Percentiles rank a stretch among this genome's conserved stretches.
Conservation (phyloP, 2,797 vertebrate genomes). For the Eidolon dupreanum region DNA sequence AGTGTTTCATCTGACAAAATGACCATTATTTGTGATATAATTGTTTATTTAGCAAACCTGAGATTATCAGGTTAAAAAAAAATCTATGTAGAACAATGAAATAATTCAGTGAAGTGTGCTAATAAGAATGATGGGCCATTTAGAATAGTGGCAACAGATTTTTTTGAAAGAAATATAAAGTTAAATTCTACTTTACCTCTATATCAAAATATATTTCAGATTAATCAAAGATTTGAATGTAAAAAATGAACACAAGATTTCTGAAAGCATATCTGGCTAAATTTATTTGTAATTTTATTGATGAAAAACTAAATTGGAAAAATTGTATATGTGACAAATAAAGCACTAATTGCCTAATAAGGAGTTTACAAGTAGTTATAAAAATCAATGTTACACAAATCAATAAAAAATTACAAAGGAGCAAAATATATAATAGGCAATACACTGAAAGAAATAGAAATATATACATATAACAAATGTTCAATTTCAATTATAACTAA, state of each 20-base stretch:
- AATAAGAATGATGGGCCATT: not conserved
- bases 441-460: not conserved
- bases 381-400: not conserved
- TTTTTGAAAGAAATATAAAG: not conserved
- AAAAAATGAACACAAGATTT: not conserved
- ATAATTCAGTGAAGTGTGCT: not conserved
- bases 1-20: not conserved
- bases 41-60: not conserved
- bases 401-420: not conserved
- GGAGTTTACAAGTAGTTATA: not conserved
- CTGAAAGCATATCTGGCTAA: not conserved
- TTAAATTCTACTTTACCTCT: not conserved
- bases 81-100: not conserved
- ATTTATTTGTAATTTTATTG: not conserved
- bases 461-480: not conserved
- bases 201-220: not conserved
- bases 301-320: not conserved
- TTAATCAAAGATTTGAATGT: not conserved
- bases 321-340: not conserved
- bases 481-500: not conserved
- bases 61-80: not conserved
- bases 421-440: not conserved
- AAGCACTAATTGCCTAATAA: not conserved
- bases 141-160: not conserved
- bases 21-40: not conserved